phyloP scores from a whole-genome alignment of 2,113 vertebrate species.

The Noturus placidus region DNA sequence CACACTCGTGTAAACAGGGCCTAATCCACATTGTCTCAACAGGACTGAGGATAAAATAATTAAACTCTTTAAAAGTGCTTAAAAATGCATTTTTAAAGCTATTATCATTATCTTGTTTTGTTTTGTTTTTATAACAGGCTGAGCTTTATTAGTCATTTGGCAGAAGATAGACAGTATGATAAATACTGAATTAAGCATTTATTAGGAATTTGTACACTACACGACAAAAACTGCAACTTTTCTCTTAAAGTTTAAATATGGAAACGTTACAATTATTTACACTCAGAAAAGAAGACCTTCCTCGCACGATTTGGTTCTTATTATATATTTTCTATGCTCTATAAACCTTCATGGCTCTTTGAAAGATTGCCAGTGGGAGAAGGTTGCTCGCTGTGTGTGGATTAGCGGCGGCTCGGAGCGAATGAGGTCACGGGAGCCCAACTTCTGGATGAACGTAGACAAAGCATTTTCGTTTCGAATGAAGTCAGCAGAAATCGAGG shows the following conservation, averaged over 20 bases:
- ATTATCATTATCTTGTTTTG: neutral
- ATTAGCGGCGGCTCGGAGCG: neutral
- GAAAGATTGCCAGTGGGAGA: neutral
- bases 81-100: neutral
- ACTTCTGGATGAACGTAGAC: neutral
- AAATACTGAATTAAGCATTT: neutral
- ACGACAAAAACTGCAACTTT: neutral
- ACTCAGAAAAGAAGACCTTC: neutral
- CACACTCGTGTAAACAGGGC: too few relatives aligned
- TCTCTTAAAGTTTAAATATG: neutral
- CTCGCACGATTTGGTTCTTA: neutral
- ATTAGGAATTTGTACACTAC: neutral
- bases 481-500: constrained; percentile 5
- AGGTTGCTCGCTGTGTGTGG: too few relatives aligned
- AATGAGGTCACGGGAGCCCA: constrained; percentile 2
- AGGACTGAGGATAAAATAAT: neutral
- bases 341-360: neutral
- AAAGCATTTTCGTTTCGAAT: constrained; percentile 19
- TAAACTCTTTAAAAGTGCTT: neutral
- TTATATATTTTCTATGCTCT: neutral
- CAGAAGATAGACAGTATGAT: neutral
- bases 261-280: neutral
- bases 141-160: neutral
- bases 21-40: neutral
- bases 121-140: neutral